Percentiles rank a stretch among this genome's conserved stretches.
Conservation (phyloP, 2,113 vertebrate genomes). For the Gobius niger region DNA sequence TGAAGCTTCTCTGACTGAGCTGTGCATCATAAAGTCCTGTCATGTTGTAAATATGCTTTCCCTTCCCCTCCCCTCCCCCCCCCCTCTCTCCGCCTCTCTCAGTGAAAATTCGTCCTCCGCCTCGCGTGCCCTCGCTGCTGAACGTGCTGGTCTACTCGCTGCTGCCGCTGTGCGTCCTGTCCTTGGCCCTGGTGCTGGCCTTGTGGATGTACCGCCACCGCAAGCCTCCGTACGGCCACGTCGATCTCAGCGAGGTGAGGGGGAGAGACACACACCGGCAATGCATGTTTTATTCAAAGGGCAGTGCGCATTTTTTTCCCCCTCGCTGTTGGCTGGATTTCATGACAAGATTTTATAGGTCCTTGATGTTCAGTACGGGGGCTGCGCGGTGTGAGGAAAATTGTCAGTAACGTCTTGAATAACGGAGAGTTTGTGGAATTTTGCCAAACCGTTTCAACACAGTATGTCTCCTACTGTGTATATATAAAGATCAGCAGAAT, state of each 20-base stretch:
- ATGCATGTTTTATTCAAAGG: background rate
- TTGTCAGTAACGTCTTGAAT: no score
- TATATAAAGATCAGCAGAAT: no score
- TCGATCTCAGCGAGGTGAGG: conserved; percentile 90
- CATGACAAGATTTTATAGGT: no score
- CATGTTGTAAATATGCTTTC: conserved; percentile 24
- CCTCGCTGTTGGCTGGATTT: no score
- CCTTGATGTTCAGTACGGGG: no score
- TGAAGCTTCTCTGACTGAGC: background rate
- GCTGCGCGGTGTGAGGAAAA: no score
- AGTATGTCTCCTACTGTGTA: no score
- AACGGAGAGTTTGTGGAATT: no score
- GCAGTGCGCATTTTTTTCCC: background rate
- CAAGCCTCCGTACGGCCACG: conserved; percentile 93
- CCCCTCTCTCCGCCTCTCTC: background rate
- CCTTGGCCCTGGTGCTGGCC: conserved; percentile 86
- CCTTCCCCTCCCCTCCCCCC: conserved; percentile 5
- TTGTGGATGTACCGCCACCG: conserved; percentile 97
- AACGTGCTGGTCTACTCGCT: conserved; percentile 93
- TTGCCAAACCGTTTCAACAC: no score
- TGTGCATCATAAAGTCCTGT: conserved; percentile 16
- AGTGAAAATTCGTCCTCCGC: conserved; percentile 80
- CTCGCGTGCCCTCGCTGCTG: conserved; percentile 83
- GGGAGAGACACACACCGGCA: no score
- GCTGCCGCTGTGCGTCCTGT: conserved; percentile 90